A percentile compares a stretch with the other conserved stretches of the same genome.
Evolutionary conservation across 2,888 invertebrate species (phyloP).

Genomic region (Cylindroiulus punctatus): DNA sequence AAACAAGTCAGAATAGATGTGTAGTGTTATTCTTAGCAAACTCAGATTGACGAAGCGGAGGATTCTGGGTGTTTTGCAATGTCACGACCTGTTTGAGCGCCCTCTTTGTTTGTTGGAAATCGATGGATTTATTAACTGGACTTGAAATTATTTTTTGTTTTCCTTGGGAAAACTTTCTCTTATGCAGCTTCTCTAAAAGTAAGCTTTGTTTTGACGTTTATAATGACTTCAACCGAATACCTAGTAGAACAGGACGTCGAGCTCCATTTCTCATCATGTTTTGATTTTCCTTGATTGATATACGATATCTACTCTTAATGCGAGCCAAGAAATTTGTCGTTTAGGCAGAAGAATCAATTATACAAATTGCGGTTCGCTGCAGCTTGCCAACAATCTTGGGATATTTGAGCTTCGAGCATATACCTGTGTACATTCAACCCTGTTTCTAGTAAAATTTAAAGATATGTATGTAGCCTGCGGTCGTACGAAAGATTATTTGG

Average conservation of each 20-base stretch:
- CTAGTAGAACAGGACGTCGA: background rate
- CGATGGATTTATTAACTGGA: too few species aligned
- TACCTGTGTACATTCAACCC: too few species aligned
- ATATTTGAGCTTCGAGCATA: background rate
- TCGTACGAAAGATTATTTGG: too few species aligned
- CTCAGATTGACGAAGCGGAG: too few species aligned
- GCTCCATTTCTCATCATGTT: constrained; percentile 15
- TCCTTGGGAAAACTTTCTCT: background rate
- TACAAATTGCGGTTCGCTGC: constrained; percentile 19
- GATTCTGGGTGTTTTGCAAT: too few species aligned
- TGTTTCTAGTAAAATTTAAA: too few species aligned
- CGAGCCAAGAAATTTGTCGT: background rate
- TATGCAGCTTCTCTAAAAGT: background rate
- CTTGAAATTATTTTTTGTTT: too few species aligned
- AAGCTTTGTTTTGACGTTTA: background rate
- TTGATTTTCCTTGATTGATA: background rate
- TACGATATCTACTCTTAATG: background rate
- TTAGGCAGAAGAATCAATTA: constrained; percentile 24
- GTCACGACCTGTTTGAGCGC: too few species aligned
- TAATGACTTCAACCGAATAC: background rate
- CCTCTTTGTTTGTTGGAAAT: too few species aligned
- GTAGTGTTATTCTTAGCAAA: too few species aligned
- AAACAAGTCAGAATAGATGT: too few species aligned
- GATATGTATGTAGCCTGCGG: too few species aligned
- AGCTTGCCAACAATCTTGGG: background rate